Conservation (phyloP, 2,888 invertebrate species). For the Melanargia galathea region DNA sequence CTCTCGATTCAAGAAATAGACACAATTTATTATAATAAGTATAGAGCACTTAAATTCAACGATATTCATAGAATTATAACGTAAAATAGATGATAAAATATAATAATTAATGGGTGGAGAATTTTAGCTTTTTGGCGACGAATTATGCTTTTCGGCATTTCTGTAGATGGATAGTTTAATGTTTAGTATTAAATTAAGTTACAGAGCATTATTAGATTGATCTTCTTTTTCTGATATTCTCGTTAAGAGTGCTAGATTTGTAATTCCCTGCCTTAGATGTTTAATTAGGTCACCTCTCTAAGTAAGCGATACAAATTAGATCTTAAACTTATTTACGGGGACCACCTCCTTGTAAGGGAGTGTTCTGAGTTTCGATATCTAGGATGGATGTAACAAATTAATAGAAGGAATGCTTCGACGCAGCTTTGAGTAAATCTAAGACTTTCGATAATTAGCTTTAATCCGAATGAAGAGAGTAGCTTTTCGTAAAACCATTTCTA, state of each 20-base stretch:
- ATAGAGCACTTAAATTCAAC: constrained; percentile 67
- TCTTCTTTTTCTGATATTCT: constrained; percentile 56
- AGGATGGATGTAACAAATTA: constrained; percentile 51
- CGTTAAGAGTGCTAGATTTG: constrained; percentile 69
- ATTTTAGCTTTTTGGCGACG: constrained; percentile 77
- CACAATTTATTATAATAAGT: constrained; percentile 41
- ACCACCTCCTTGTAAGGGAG: constrained; percentile 71
- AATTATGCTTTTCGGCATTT: constrained; percentile 73
- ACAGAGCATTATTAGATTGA: constrained; percentile 54
- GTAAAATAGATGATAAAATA: constrained; percentile 41
- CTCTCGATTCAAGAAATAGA: constrained; percentile 37
- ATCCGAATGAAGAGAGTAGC: constrained; percentile 47
- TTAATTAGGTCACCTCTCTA: constrained; percentile 56
- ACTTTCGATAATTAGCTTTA: constrained; percentile 66
- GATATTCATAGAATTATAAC: constrained; percentile 55
- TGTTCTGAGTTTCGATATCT: constrained; percentile 67
- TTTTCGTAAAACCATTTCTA: constrained; percentile 58
- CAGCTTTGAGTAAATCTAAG: constrained; percentile 63
- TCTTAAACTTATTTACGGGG: constrained; percentile 63
- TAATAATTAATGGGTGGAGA: constrained; percentile 44
- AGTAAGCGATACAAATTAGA: constrained; percentile 57
- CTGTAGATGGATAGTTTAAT: constrained; percentile 66
- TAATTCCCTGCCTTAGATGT: constrained; percentile 69
- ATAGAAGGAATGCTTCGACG: constrained; percentile 58
- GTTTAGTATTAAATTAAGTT: constrained; percentile 60